These are phyloP conservation scores for Thinocorus orbignyianus DNA, from an alignment of 2,113 vertebrate genomes.

Conservation along the genomic window DNA sequence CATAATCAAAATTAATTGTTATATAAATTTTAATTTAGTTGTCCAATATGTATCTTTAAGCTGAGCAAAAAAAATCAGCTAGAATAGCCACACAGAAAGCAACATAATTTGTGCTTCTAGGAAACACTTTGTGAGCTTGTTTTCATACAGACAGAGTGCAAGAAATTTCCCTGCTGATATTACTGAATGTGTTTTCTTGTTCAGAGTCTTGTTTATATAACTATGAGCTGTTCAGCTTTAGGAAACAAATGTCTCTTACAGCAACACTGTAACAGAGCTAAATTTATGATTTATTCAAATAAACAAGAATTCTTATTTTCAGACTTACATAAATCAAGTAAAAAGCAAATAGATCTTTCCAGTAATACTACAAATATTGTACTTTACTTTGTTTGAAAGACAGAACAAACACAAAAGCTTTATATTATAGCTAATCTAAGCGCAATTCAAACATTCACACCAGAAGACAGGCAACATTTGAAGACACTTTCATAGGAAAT, in stretches of 20 bases:
- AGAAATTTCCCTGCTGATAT: neutral
- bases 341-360: neutral
- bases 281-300: neutral
- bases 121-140: neutral
- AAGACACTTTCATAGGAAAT: neutral
- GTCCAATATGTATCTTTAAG: neutral
- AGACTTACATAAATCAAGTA: neutral
- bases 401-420: neutral
- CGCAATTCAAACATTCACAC: neutral
- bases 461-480: neutral
- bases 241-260: neutral
- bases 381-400: conserved; percentile 17
- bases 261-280: neutral
- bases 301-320: neutral
- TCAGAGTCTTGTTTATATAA: neutral
- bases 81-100: neutral
- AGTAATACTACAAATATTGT: neutral
- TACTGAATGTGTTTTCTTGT: neutral
- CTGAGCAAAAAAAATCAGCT: neutral
- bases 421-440: neutral
- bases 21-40: neutral
- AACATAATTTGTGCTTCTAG: neutral
- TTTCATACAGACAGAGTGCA: neutral
- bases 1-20: neutral
- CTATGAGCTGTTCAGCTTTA: neutral